These are phyloP conservation scores for Oenanthe melanoleuca DNA, from an alignment of 2,113 vertebrate species.

Conservation along the genomic window DNA sequence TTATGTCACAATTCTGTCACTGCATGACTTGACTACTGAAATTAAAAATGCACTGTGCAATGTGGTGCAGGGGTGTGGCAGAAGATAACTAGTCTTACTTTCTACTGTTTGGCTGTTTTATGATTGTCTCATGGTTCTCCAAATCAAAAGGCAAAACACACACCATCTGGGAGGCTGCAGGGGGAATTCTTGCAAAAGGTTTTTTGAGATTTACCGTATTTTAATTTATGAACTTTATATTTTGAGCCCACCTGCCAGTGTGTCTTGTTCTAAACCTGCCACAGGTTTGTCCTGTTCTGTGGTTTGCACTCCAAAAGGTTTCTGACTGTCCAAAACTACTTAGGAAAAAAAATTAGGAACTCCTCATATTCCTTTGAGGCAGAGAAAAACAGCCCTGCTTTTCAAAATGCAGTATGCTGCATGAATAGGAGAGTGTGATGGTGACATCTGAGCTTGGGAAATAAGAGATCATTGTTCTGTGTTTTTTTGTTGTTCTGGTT, in stretches of 20 bases:
- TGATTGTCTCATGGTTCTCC: neutral
- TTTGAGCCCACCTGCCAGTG: neutral
- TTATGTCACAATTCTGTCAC: neutral
- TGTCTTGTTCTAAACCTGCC: neutral
- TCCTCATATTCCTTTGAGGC: neutral
- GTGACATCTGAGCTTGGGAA: slow-evolving; percentile 59
- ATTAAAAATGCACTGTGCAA: fast-evolving
- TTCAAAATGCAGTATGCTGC: slow-evolving; percentile 7
- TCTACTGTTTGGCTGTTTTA: neutral
- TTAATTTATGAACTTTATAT: neutral
- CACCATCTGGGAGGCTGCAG: neutral
- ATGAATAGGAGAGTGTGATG: slow-evolving; percentile 49
- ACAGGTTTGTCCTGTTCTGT: neutral
- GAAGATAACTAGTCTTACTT: neutral
- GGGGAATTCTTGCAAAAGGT: neutral
- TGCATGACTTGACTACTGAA: neutral
- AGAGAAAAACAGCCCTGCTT: slow-evolving; percentile 35
- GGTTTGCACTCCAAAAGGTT: neutral
- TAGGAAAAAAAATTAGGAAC: neutral
- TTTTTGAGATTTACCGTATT: neutral
- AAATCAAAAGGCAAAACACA: neutral
- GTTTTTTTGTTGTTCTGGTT: slow-evolving; percentile 19
- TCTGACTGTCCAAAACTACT: neutral
- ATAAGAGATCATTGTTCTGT: slow-evolving; percentile 47
- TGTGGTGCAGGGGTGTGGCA: neutral